These are phyloP conservation scores for Eucidaris tribuloides DNA, from an alignment of 35 echinoderm and acorn worm genomes.

Conservation along the genomic window DNA sequence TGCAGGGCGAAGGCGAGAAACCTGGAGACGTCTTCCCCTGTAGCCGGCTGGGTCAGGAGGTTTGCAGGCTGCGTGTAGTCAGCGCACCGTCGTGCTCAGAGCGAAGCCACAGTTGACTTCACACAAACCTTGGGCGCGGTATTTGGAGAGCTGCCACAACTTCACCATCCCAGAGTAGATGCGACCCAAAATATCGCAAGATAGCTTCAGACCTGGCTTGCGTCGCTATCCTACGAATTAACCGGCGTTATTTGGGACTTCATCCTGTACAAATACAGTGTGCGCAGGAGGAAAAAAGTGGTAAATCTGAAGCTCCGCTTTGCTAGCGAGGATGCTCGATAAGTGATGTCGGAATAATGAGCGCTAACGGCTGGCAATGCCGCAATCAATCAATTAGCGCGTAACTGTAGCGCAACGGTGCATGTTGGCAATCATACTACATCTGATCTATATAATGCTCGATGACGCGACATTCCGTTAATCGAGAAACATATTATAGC, in stretches of 20 bases:
- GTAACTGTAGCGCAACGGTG: too few species aligned
- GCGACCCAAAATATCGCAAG: not conserved
- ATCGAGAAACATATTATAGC: too few species aligned
- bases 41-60: slow-evolving; percentile 49
- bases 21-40: slow-evolving; percentile 40
- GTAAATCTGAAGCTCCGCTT: too few species aligned
- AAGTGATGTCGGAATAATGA: too few species aligned
- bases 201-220: not conserved
- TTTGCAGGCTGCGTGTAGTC: slow-evolving; percentile 86
- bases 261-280: too few species aligned
- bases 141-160: slow-evolving; percentile 4
- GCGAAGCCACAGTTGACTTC: slow-evolving; percentile 72
- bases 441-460: too few species aligned
- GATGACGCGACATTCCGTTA: too few species aligned
- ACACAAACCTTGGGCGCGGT: slow-evolving; percentile 58
- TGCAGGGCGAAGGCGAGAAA: slow-evolving; percentile 91
- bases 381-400: too few species aligned
- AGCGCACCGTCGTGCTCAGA: slow-evolving; percentile 75
- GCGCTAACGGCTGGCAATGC: too few species aligned
- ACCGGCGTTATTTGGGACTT: not conserved
- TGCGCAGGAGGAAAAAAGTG: too few species aligned
- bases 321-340: too few species aligned
- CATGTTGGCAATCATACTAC: too few species aligned
- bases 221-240: slow-evolving; percentile 17
- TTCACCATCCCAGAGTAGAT: slow-evolving; percentile 10